Evolutionary conservation across 2,888 invertebrate species (phyloP).

Genomic region (Dyspetes luteomarginatus): DNA sequence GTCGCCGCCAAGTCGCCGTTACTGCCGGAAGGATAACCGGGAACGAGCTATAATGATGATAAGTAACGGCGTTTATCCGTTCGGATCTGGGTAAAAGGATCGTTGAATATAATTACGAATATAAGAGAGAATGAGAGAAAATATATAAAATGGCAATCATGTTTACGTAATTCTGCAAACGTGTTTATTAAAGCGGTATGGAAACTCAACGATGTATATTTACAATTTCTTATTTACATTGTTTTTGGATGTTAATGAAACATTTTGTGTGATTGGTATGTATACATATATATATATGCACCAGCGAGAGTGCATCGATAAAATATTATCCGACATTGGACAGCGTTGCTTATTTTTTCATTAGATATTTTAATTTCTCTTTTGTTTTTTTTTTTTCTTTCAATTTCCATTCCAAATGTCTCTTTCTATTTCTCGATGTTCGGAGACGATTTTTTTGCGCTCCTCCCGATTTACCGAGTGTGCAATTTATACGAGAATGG

Average conservation of each 20-base stretch:
- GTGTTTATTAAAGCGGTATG: slow-evolving; percentile 87
- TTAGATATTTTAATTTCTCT: neutral
- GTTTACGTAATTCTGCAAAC: slow-evolving; percentile 84
- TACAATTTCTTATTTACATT: slow-evolving; percentile 84
- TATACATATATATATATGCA: slow-evolving; percentile 31
- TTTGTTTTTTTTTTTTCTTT: no score
- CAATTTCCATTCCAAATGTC: no score
- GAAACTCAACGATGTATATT: slow-evolving; percentile 85
- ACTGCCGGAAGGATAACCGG: slow-evolving; percentile 58
- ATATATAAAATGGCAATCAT: slow-evolving; percentile 62
- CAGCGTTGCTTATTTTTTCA: slow-evolving; percentile 40
- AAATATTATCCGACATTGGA: slow-evolving; percentile 58
- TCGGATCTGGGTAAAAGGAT: slow-evolving; percentile 38
- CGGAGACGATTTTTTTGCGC: slow-evolving; percentile 49
- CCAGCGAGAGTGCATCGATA: slow-evolving; percentile 47
- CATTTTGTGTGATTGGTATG: slow-evolving; percentile 47
- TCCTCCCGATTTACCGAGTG: slow-evolving; percentile 25
- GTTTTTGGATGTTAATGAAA: slow-evolving; percentile 64
- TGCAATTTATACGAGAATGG: slow-evolving; percentile 7
- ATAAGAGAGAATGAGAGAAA: slow-evolving; percentile 51
- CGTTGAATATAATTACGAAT: slow-evolving; percentile 39
- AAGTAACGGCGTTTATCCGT: slow-evolving; percentile 61
- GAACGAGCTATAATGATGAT: slow-evolving; percentile 59
- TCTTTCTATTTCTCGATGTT: neutral
- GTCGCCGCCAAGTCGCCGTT: slow-evolving; percentile 46